Evolutionary conservation across 1,140 invertebrate species (phyloP), one percentile per base, ranked within the genome.

Genomic region (Saxidomus purpurata): DNA sequence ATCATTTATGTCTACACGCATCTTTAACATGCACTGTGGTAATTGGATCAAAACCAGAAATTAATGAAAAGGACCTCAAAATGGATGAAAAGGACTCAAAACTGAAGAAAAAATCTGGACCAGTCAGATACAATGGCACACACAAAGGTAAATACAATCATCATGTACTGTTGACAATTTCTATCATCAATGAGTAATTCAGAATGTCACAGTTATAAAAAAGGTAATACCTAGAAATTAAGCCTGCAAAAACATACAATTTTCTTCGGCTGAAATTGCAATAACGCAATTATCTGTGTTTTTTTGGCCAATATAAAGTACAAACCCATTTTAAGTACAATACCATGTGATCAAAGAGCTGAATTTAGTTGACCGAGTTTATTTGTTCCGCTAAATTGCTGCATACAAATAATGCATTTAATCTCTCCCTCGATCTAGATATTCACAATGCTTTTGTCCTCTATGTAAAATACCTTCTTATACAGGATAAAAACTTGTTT

Each of bases 371-470:
- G 59, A 63, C 59, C 59, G 59, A 63, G 59, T 63, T 63, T 28
- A 63, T 63, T 63, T 63, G 59, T 63, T 63, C 59, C 59, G 59
- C 59, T 63, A 28, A 63, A 25, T 25, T 9, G 59, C 59, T 63
- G 59, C 59, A 63, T 63, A 63, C 59, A 63, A 63, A 63, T 63
- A n/a, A 2, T 19, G 59, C n/a, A 25, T 28, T 63, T 63, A 63
- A 63, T 63, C 59, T 28, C 25, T 11, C 19, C 28, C 4, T 43
- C n/a, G 15, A 63, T 28, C 25, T 63, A 0, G 19, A 28, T 28
- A n/a, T 63, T 9, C 19, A 28, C 59, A 63, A 63, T 63, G 25
- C 19, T 63, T 63, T 63, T 63, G 59, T 63, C 22, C 59, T 25
- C 59, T 63, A n/a, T n/a, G n/a, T 28, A 11, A 28, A 63, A 59